These are phyloP conservation scores for Hydrophis major DNA, from an alignment of 2,797 vertebrate species.

Conservation along the genomic window DNA sequence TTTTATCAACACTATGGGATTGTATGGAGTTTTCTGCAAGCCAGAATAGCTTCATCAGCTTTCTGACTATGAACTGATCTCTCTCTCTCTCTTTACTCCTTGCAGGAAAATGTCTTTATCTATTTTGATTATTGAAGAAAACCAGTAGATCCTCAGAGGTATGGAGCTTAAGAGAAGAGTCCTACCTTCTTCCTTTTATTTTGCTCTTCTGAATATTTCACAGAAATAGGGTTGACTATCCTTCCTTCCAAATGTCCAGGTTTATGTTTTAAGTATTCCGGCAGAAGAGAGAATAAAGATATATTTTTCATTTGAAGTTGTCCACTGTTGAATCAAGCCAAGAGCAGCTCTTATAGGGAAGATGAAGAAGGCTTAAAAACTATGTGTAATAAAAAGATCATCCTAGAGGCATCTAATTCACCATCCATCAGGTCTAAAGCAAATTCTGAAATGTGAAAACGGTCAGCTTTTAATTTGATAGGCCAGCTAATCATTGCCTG, in stretches of 20 bases:
- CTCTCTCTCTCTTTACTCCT: neutral
- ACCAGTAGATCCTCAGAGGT: neutral
- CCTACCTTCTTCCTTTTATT: neutral
- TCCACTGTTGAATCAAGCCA: neutral
- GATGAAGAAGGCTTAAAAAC: slow-evolving; percentile 40
- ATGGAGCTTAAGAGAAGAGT: neutral
- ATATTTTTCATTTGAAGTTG: slow-evolving; percentile 30
- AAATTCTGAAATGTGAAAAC: slow-evolving; percentile 55
- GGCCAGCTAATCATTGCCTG: neutral
- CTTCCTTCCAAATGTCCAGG: neutral
- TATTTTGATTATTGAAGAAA: neutral
- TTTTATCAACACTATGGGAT: neutral
- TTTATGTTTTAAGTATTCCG: neutral
- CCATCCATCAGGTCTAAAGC: slow-evolving; percentile 62
- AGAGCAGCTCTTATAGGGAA: slow-evolving; percentile 46
- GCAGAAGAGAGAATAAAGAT: slow-evolving; percentile 29
- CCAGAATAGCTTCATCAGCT: neutral
- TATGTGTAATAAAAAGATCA: slow-evolving; percentile 58
- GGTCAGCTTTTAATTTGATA: slow-evolving; percentile 57
- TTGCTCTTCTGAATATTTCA: neutral
- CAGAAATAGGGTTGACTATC: neutral
- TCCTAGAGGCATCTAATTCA: slow-evolving; percentile 58
- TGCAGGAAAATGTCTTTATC: neutral
- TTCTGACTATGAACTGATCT: neutral
- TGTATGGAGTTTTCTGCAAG: neutral